Evolutionary conservation across 1,140 invertebrate genomes (phyloP).

Genomic region (Listronotus bonariensis): DNA sequence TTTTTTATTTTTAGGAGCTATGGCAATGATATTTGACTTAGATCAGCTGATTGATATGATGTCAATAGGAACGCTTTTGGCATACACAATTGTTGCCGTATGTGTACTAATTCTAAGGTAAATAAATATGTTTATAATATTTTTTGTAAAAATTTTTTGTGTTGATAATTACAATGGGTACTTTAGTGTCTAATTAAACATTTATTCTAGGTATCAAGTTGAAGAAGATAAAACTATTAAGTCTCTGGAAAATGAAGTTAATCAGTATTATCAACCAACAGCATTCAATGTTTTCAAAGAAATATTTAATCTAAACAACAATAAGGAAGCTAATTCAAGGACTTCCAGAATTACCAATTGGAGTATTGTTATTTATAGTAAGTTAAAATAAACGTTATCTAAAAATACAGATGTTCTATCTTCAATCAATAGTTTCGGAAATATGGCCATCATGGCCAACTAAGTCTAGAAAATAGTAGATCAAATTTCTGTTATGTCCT

Average conservation of each 20-base stretch:
- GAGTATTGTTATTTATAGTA: constrained; percentile 43
- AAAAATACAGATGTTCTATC: neutral
- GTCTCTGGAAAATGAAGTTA: constrained; percentile 16
- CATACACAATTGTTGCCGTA: constrained; percentile 81
- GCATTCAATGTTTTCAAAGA: constrained; percentile 34
- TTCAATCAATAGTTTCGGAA: too few relatives aligned
- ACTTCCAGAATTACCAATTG: constrained; percentile 42
- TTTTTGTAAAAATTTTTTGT: neutral
- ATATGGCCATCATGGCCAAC: too few relatives aligned
- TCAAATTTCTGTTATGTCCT: too few relatives aligned
- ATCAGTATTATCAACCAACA: constrained; percentile 1
- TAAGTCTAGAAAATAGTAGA: too few relatives aligned
- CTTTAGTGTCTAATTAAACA: neutral
- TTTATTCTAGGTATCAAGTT: constrained; percentile 29
- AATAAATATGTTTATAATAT: neutral
- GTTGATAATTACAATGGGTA: neutral
- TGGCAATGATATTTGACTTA: constrained; percentile 79
- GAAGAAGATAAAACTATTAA: constrained; percentile 27
- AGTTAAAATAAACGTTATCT: constrained; percentile 3
- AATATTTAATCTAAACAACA: constrained; percentile 48
- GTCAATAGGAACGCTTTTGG: constrained; percentile 84
- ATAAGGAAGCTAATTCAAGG: constrained; percentile 41
- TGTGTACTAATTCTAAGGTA: constrained; percentile 68
- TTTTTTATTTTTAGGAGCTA: constrained; percentile 60
- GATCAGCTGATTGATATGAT: constrained; percentile 82